Evolutionary conservation across 2,113 vertebrate genomes (phyloP).

Genomic region (Thamnaconus septentrionalis): DNA sequence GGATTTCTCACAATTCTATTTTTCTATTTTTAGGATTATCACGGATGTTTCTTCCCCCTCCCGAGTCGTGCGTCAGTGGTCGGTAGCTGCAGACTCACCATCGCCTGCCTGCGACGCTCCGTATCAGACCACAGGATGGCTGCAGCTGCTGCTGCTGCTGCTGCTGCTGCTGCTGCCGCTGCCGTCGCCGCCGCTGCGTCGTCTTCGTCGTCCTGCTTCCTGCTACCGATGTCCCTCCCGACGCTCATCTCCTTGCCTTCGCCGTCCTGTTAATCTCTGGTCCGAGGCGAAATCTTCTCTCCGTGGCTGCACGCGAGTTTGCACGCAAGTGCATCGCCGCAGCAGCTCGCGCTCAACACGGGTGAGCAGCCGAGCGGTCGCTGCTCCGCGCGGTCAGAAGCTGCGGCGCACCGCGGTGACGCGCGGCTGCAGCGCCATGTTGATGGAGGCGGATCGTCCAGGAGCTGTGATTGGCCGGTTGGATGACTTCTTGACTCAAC

Average conservation of each 20-base stretch:
- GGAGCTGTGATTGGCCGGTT: too few relatives aligned
- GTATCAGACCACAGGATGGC: conserved; percentile 70
- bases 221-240: too few relatives aligned
- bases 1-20: too few relatives aligned
- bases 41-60: too few relatives aligned
- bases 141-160: conserved; percentile 14
- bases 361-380: too few relatives aligned
- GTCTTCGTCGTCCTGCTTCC: conserved; percentile 12
- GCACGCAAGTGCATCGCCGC: conserved; percentile 52
- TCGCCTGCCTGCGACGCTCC: conserved; percentile 55
- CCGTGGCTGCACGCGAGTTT: conserved; percentile 20
- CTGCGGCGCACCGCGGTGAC: conserved; percentile 53
- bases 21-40: too few relatives aligned
- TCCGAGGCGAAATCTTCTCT: conserved; percentile 28
- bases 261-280: conserved; percentile 32
- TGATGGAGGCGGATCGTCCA: neutral
- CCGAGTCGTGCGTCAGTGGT: too few relatives aligned
- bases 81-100: conserved; percentile 55
- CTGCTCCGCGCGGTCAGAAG: conserved; percentile 14
- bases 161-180: conserved; percentile 53
- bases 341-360: neutral
- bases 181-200: conserved; percentile 15
- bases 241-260: neutral
- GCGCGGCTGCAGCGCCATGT: conserved; percentile 32
- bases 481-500: too few relatives aligned